Evolutionary conservation across 2,888 invertebrate species (phyloP), one percentile per base, ranked within the genome.

Genomic region (Aspidiotus rigidus): DNA sequence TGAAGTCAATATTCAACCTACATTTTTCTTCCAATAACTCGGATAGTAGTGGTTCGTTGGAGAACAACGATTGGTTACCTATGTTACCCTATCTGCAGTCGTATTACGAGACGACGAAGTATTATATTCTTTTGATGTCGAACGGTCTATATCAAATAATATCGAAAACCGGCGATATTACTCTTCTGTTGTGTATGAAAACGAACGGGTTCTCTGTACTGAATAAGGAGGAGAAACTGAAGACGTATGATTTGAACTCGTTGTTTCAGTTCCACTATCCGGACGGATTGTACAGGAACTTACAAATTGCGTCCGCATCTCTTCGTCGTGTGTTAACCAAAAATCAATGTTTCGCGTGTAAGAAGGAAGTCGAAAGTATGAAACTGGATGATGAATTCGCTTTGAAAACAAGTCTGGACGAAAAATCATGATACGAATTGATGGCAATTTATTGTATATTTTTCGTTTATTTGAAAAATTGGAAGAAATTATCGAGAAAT

Each of bases 311-410:
- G 7, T 67, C 44, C 11, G 59, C 67, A n/a, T 67, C 67, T 10
- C 44, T 67, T n/a, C 57, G 53, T 49, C 17, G 67, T 39, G 67
- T 67, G 39, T 28, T 67, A 7, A 67, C 59, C 6, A 67, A 67
- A 15, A 67, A 67, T 40, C 56, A 67, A 13, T 67, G 67, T 17
- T 67, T 67, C n/a, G 67, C 67, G 1, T 67, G 67, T 49, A 67
- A 67, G 53, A 67, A 67, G 39, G 60, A 60, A 60, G 44, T 67
- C 13, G 60, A 67, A 60, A 40, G 16, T 28, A 28, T 28, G 28
- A 28, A 28, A 28, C 28, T 28, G 28, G 28, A 28, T 28, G 28
- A 28, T 28, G 28, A 28, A 28, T 28, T 28, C 28, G 28, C 28
- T 28, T 28, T 28, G 28, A 28, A 28, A 5, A 28, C 28, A 5